Conservation (phyloP, 1,140 invertebrate species). For the Linepithema humile region DNA sequence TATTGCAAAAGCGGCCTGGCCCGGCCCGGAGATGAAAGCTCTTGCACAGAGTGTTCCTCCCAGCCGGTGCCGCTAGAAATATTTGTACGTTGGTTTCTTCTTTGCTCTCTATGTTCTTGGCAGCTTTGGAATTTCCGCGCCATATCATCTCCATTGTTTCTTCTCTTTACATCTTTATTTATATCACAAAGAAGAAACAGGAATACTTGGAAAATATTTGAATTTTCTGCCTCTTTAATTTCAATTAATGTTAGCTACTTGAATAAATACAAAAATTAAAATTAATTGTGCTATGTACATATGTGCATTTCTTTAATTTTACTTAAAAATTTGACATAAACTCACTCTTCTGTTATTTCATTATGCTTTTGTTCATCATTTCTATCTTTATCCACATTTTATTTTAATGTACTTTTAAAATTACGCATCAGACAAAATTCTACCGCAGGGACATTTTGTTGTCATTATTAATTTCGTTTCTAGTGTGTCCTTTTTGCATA, state of each 20-base stretch:
- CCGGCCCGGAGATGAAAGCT: conserved; percentile 28
- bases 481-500: conserved; percentile 10
- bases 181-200: not conserved
- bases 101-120: conserved; percentile 24
- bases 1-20: conserved; percentile 19
- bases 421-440: not conserved
- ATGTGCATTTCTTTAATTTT: not conserved
- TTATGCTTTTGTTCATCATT: not conserved
- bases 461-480: not conserved
- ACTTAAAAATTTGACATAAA: not conserved
- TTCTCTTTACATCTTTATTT: conserved; percentile 11
- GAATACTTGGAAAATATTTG: not conserved
- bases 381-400: not conserved
- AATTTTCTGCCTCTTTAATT: not conserved
- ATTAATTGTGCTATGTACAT: not conserved
- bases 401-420: not conserved
- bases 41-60: not conserved
- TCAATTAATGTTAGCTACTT: not conserved
- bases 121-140: conserved; percentile 5
- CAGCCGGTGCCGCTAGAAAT: conserved; percentile 8
- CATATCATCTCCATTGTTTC: conserved; percentile 3
- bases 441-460: not conserved
- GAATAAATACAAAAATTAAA: not conserved
- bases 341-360: not conserved
- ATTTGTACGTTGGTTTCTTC: conserved; percentile 15